Evolutionary conservation across 2,888 invertebrate genomes (phyloP), one percentile per base, ranked within the genome.

Genomic region (Nyleta sp.): DNA sequence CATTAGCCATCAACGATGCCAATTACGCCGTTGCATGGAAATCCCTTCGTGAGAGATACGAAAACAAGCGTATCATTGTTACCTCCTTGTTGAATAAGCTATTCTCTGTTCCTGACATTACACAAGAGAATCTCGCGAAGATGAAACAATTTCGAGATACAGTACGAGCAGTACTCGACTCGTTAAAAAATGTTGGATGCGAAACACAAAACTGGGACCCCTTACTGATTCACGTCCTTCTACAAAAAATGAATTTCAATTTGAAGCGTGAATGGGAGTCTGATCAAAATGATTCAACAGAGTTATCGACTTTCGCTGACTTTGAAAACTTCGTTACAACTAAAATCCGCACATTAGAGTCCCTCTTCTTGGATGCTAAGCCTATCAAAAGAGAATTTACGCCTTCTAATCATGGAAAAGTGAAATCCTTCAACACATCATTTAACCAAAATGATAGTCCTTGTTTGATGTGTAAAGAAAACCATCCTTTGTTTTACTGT

Each of bases 81-180:
- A 24, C 55, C n/a, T 40, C 40, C 7, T 20, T 40, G 7, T 40
- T 57, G n/a, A 57, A 40, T 20, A 57, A 40, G 13, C 35, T 57
- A 13, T 15, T 28, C 24, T 2, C 40, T 2, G 1, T 40, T 3
- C 24, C 40, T 6, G 8, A 40, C 1, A 24, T 57, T 4, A 13
- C 5, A 11, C n/a, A 18, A 2, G 53, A 53, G 6, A 35, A 35
- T 2, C 2, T 53, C 1, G 8, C 3, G 1, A 35, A 35, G n/a
- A 2, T 53, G 1, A 35, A 35, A 6, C 8, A 18, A 20, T 2
- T 35, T 1, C 6, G 17, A 20, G 20, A 20, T 13, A 20, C 35
- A 3, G 1, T n/a, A 1, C 3, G 2, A 2, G 10, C 10, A 0
- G 35, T 20, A 2, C 7, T 53, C 2, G 53, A 53, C 10, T 5